Percentiles rank a stretch among this genome's conserved stretches.
Evolutionary conservation across 2,888 invertebrate species (phyloP).

Genomic region (Tenthredo scrophulariae): DNA sequence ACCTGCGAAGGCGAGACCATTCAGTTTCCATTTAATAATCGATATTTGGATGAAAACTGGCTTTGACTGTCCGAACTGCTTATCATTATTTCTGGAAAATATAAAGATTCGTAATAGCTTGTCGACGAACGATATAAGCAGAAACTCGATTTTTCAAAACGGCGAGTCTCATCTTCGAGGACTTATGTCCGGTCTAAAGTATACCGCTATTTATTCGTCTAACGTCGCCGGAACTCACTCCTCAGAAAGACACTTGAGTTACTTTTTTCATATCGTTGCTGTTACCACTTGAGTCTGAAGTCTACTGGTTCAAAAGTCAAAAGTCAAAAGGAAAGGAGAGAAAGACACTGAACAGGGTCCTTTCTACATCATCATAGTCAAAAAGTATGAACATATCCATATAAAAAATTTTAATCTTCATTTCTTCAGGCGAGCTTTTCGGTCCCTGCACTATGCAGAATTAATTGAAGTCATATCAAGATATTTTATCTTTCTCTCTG

Average conservation of each 20-base stretch:
- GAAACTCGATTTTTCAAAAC: not conserved
- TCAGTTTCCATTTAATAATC: constrained; percentile 34
- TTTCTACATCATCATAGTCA: not conserved
- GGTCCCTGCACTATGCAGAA: no score
- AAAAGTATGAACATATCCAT: not conserved
- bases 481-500: not conserved
- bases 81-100: not conserved
- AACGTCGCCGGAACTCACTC: not conserved
- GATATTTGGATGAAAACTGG: not conserved
- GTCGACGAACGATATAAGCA: not conserved
- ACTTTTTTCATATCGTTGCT: not conserved
- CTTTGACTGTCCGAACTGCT: not conserved
- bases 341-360: not conserved
- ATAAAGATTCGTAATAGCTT: not conserved
- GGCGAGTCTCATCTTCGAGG: not conserved
- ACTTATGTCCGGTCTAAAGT: not conserved
- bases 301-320: not conserved
- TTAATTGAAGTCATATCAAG: not conserved
- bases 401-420: no score
- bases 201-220: not conserved
- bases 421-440: no score
- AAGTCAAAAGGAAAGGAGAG: not conserved
- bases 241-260: not conserved
- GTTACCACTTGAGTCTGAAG: not conserved
- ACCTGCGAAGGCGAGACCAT: not conserved